Base-by-base conservation (phyloP, 2,888 invertebrate genomes). In the Parapristionchus giblindavisi region DNA sequence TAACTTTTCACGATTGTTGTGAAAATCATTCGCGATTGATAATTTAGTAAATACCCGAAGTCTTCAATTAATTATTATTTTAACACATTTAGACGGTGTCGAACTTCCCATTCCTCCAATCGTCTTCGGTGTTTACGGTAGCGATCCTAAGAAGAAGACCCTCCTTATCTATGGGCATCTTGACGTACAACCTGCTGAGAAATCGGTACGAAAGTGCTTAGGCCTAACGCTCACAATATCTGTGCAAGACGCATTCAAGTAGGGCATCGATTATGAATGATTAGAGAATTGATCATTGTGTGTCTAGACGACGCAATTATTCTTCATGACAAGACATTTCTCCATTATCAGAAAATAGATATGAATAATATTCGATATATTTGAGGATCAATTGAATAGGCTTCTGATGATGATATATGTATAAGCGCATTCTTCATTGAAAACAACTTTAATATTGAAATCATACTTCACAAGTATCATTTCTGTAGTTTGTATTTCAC, bases 121-220 rank as follows among this genome's bases (percentile, higher is more conserved):
- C 52, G 40, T 83, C 48, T 85, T 83, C 73, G 83, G 80, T 11
- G 60, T 54, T 43, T 90, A 96, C 72, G 95, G 95, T 80, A 92
- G 91, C 82, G 94, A 96, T 88, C 90, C 92, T 0, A 91, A 91
- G 58, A 97, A 97, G 90, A 95, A 94, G 88, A 99, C 97, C 6
- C 92, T 99, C 58, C 92, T 94, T 76, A 91, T 99, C 76, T 99
- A 99, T 89, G 98, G 98, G 0, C 99, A 99, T 90, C 91, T 99
- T 87, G 99, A 99, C 91, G 99, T 99, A 0, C 98, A 98, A 89
- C 98, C 98, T 14, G 99, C 98, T 0, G 89, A 92, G 40, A 92
- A 92, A 88, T 90, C 78, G 72, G 80, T 80, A 21, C 65, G 27
- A 58, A 58, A n/a, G 24, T n/a, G 24, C 21, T 52, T 52, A 14